Conservation (phyloP, 2,888 invertebrate species). For the Agonopterix heracliana region DNA sequence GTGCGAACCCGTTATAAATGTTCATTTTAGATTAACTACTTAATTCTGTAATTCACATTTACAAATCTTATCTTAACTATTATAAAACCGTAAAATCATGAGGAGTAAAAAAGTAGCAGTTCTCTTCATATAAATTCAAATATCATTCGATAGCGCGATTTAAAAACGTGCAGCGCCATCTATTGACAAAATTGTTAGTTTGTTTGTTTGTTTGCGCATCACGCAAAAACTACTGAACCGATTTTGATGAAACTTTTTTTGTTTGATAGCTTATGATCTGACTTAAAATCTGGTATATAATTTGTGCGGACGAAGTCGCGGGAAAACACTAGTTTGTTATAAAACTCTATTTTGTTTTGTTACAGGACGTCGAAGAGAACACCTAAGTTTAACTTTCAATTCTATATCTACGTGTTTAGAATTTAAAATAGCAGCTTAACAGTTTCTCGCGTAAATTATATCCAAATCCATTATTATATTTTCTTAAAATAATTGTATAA, state of each 20-base stretch:
- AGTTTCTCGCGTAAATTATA: not conserved
- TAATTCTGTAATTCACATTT: not conserved
- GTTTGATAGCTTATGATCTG: no score
- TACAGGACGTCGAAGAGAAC: conserved; percentile 54
- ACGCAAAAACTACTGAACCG: no score
- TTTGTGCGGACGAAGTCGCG: no score
- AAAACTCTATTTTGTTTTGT: conserved; percentile 14
- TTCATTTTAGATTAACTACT: not conserved
- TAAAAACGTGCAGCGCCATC: no score
- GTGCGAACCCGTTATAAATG: not conserved
- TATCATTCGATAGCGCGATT: no score
- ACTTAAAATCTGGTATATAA: no score
- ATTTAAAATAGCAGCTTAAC: not conserved
- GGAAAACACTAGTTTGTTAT: not conserved
- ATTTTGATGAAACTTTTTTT: no score
- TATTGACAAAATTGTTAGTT: no score
- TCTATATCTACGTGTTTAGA: conserved; percentile 19
- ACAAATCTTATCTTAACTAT: not conserved
- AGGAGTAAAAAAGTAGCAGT: no score
- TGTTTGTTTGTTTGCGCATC: no score
- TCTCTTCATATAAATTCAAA: no score
- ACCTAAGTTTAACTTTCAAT: conserved; percentile 24
- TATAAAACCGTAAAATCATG: no score
- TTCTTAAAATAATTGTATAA: conserved; percentile 14
- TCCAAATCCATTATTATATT: not conserved